phyloP scores from a whole-genome alignment of 2,113 vertebrate genomes.

The Agapornis roseicollis region DNA sequence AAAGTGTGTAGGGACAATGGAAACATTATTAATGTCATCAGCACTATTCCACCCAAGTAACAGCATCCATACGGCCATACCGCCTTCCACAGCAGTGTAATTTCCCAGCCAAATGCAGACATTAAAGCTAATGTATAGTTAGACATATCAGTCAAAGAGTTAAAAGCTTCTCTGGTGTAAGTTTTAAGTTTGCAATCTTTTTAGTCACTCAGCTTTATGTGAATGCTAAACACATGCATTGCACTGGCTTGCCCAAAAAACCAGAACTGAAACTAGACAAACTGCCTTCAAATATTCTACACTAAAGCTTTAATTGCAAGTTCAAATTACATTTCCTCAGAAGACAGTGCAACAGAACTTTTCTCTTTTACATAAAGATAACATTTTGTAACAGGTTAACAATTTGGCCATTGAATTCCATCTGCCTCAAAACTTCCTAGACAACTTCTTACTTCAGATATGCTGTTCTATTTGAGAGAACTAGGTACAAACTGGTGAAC shows the following conservation, averaged over 20 bases:
- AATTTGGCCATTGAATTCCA: not conserved
- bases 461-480: not conserved
- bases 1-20: constrained; percentile 18
- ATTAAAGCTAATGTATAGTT: not conserved
- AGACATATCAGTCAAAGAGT: not conserved
- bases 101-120: not conserved
- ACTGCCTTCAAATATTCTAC: not conserved
- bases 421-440: not conserved
- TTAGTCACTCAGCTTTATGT: not conserved
- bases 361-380: not conserved
- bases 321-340: not conserved
- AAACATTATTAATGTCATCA: constrained; percentile 3
- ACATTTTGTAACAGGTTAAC: not conserved
- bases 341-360: not conserved
- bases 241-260: not conserved
- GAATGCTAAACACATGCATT: not conserved
- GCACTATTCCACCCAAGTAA: not conserved
- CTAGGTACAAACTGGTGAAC: not conserved
- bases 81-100: not conserved
- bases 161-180: not conserved
- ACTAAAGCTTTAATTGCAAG: not conserved
- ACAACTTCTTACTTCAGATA: not conserved
- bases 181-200: not conserved
- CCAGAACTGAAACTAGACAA: not conserved
- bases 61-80: constrained; percentile 12